Evolutionary conservation across 2,113 vertebrate species (phyloP).

Genomic region (Columba livia): DNA sequence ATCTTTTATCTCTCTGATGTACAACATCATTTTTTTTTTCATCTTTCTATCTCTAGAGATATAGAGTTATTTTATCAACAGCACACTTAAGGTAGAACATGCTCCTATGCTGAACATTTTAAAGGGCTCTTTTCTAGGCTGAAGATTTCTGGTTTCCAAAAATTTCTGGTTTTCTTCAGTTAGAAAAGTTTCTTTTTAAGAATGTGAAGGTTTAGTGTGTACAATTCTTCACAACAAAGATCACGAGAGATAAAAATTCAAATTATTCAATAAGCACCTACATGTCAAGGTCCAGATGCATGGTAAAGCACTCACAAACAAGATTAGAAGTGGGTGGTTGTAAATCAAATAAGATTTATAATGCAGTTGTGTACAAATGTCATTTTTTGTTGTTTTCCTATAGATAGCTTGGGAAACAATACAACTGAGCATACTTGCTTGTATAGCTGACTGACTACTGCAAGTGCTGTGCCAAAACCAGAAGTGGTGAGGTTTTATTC

Average conservation of each 20-base stretch:
- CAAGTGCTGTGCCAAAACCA: background rate
- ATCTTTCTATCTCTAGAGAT: constrained; percentile 3
- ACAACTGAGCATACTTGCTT: background rate
- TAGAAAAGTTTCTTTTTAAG: background rate
- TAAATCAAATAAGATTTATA: background rate
- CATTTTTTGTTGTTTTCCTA: background rate
- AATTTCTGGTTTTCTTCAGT: background rate
- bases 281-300: background rate
- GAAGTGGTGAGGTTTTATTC: background rate
- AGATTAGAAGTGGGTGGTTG: background rate
- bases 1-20: constrained; percentile 15
- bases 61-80: constrained; percentile 2
- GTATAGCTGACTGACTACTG: background rate
- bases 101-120: background rate
- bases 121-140: background rate
- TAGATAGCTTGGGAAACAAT: background rate
- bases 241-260: background rate
- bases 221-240: background rate
- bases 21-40: background rate
- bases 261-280: background rate
- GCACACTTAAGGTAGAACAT: background rate
- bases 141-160: background rate
- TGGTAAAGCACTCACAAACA: background rate
- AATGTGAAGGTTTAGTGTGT: background rate
- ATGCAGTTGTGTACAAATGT: background rate